Percentiles rank a stretch among this genome's conserved stretches.
These are phyloP conservation scores for Amphiduros pacificus DNA, from an alignment of 2,888 invertebrate species.

Conservation along the genomic window DNA sequence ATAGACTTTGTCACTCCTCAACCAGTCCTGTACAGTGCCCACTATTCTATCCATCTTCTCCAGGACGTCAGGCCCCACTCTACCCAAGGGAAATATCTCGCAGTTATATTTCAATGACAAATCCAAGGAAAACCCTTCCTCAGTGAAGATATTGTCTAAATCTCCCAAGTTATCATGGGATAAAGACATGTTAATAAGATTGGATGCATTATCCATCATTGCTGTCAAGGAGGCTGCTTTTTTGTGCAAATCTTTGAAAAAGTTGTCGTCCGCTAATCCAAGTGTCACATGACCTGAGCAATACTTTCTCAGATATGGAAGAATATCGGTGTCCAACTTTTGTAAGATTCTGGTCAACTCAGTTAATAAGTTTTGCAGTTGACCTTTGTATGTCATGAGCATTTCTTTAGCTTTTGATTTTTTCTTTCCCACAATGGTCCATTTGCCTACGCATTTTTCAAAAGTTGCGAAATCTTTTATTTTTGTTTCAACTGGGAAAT, in stretches of 20 bases:
- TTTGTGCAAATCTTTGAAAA: slow-evolving; percentile 6
- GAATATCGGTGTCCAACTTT: no score
- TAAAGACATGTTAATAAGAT: background rate
- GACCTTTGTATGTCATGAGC: no score
- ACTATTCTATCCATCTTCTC: slow-evolving; percentile 16
- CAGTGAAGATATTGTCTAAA: slow-evolving; percentile 4
- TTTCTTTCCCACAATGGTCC: no score
- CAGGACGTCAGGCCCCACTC: slow-evolving; percentile 12
- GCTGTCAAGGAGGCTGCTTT: slow-evolving; percentile 1
- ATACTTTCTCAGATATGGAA: slow-evolving; percentile 9
- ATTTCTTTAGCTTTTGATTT: no score
- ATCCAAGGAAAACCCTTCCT: slow-evolving; percentile 15
- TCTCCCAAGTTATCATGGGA: background rate
- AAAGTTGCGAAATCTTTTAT: no score
- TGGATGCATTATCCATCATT: slow-evolving; percentile 8
- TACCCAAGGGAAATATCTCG: slow-evolving; percentile 11
- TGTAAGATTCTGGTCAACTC: no score
- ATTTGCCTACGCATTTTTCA: no score
- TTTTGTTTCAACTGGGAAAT: no score
- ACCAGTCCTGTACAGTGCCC: slow-evolving; percentile 19
- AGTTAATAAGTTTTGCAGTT: no score
- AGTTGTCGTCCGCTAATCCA: slow-evolving; percentile 18
- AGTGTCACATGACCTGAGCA: slow-evolving; percentile 18
- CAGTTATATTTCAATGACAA: slow-evolving; percentile 14
- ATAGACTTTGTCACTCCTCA: slow-evolving; percentile 22